phyloP scores from a whole-genome alignment of 2,888 invertebrate species.

The Deroplatys truncata region DNA sequence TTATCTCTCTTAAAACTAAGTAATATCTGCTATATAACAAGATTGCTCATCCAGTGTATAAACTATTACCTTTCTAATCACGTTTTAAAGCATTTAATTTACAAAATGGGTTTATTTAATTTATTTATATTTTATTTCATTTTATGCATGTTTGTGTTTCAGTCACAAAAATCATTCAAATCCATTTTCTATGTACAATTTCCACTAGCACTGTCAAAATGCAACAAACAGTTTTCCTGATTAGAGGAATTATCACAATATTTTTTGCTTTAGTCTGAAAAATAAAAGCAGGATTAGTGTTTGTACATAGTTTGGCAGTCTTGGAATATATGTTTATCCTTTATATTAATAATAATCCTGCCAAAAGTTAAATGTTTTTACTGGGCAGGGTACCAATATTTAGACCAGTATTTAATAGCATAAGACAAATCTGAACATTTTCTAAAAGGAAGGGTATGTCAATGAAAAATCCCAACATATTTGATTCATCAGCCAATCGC shows the following conservation, averaged over 20 bases:
- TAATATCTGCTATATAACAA: too few species aligned
- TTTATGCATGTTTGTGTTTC: not conserved
- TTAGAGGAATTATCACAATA: not conserved
- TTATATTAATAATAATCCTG: too few species aligned
- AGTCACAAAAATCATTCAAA: not conserved
- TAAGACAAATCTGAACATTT: too few species aligned
- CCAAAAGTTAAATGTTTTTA: too few species aligned
- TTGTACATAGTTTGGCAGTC: not conserved
- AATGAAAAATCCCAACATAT: too few species aligned
- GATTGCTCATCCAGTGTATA: too few species aligned
- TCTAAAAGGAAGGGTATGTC: too few species aligned
- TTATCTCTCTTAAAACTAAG: too few species aligned
- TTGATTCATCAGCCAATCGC: too few species aligned
- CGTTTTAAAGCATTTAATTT: not conserved
- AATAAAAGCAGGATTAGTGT: not conserved
- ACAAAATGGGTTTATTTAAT: not conserved
- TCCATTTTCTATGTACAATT: not conserved
- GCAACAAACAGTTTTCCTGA: not conserved
- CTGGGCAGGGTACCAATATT: too few species aligned
- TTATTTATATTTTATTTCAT: not conserved
- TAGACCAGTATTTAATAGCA: too few species aligned
- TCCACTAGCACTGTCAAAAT: not conserved
- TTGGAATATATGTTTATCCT: not conserved
- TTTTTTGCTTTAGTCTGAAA: not conserved
- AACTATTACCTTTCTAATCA: not conserved